Percentiles rank a stretch among this genome's conserved stretches.
Evolutionary conservation across 2,113 vertebrate genomes (phyloP).

Genomic region (Takifugu bimaculatus): DNA sequence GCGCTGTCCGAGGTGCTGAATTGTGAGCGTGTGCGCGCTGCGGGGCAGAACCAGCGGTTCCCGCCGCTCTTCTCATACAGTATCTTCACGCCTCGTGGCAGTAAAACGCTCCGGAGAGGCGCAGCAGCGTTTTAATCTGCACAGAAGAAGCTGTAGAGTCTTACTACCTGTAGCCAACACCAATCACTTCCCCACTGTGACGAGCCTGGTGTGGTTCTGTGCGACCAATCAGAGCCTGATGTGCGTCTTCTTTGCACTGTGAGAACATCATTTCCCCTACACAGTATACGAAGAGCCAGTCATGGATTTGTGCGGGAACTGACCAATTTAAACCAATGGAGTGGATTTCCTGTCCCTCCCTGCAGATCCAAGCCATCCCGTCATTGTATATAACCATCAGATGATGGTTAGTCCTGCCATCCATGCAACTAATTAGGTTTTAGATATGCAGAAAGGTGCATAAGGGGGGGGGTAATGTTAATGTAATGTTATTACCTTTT

Average conservation of each 20-base stretch:
- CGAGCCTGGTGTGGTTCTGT: conserved; percentile 44
- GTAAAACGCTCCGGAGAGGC: conserved; percentile 15
- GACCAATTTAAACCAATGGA: neutral
- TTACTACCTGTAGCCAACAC: conserved; percentile 25
- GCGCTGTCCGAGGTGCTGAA: conserved; percentile 64
- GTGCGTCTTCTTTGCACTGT: neutral
- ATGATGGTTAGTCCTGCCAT: neutral
- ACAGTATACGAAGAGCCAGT: no score
- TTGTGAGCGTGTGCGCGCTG: conserved; percentile 24
- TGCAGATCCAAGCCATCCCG: neutral
- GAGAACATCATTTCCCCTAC: no score
- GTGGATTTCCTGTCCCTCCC: neutral
- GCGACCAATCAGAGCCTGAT: conserved; percentile 45
- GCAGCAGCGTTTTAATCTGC: neutral
- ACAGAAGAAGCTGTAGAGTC: neutral
- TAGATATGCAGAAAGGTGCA: neutral
- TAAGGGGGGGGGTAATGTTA: no score
- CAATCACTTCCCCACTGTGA: conserved; percentile 8
- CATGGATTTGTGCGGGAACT: neutral
- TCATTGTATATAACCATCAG: neutral
- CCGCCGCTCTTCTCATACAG: conserved; percentile 2
- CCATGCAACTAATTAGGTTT: neutral
- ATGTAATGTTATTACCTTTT: neutral
- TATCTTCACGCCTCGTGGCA: conserved; percentile 5
- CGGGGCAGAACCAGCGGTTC: conserved; percentile 16